Evolutionary conservation across 2,888 invertebrate genomes (phyloP), one percentile per base, ranked within the genome.

Genomic region (Horisme vitalbata): DNA sequence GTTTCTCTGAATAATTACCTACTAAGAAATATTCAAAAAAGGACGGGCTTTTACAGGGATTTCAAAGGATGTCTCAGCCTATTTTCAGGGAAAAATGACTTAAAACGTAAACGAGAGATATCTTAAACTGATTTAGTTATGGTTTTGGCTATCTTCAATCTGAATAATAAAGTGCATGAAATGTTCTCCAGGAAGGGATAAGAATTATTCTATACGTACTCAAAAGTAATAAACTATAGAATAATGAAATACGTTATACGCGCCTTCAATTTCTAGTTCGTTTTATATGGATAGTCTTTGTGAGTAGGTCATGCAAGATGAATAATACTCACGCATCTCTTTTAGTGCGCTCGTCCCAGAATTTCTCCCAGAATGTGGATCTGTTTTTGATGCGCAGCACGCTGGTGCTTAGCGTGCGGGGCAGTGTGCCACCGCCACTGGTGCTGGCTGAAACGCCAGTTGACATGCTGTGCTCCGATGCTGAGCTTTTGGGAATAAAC

Each of bases 281-380:
- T 33, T 37, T 33, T 33, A 23, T 28, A 15, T n/a, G 6, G 9
- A 10, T 1, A 4, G 8, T 8, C 1, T 26, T 26, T 11, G 23
- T n/a, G 0, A 23, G 23, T 18, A 6, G 1, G 18, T 1, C 6
- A 18, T 10, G 10, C 5, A 10, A 26, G 11, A 6, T 5, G 9
- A n/a, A n/a, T n/a, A 23, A 23, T 26, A 93, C 94, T 94, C 90
- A 94, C 94, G 91, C 92, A 75, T 93, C 93, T 59, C 93, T 88
- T 57, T 92, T 92, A 50, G 91, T 92, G 61, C 93, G 91, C 60
- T 94, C 92, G 63, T 93, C 93, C 92, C 93, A 94, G 83, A 95
- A 95, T 81, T 95, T 95, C 72, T 95, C 95, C 96, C 96, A 96
- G 80, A 96, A 96, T 32, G 94, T 92, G 52, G 94, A 93, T 64